Evolutionary conservation across 2,113 vertebrate species (phyloP), one percentile per base, ranked within the genome.

Genomic region (Corydoras maculifer): DNA sequence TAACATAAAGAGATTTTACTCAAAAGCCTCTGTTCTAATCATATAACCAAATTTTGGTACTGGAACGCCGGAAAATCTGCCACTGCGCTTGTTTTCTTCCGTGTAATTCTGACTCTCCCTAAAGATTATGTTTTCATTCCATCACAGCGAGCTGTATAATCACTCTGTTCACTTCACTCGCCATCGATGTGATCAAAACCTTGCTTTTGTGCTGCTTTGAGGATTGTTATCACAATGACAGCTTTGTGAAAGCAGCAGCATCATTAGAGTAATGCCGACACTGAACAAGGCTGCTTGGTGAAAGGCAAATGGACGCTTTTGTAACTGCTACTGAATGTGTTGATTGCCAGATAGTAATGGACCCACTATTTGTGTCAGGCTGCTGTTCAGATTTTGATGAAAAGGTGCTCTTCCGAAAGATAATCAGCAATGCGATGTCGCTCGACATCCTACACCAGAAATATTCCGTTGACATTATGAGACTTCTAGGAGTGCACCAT

Each of bases 301-400:
- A 69, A 73, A 76, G 69, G 67, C 68, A 71, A 74, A 75, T 62
- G 62, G 75, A 64, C 68, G 71, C 72, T 68, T 75, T 78, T 76
- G 71, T 79, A 72, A 63, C 65, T 30, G 75, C 62, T 70, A 70
- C 4, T 18, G 75, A 59, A 71, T 58, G 65, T 62, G 80, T 73
- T 68, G 75, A 75, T 79, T 71, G 62, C 54, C 62, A 69, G 70
- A 62, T 72, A 60, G 76, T 73, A 71, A 74, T 76, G 53, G 72
- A 35, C 57, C 60, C 18, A n/a, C 55, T 18, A n/a, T 76, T 59
- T 76, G 61, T 60, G 63, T 75, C 75, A 68, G 61, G 54, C 70
- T 18, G 70, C 31, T 35, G 55, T 51, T 51, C 54, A 31, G 5
- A 3, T 61, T 69, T 49, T 49, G 48, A 55, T 65, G 54, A 75